These are phyloP conservation scores for Zaprionus nigranus DNA, from an alignment of 1,140 invertebrate species.

Conservation along the genomic window DNA sequence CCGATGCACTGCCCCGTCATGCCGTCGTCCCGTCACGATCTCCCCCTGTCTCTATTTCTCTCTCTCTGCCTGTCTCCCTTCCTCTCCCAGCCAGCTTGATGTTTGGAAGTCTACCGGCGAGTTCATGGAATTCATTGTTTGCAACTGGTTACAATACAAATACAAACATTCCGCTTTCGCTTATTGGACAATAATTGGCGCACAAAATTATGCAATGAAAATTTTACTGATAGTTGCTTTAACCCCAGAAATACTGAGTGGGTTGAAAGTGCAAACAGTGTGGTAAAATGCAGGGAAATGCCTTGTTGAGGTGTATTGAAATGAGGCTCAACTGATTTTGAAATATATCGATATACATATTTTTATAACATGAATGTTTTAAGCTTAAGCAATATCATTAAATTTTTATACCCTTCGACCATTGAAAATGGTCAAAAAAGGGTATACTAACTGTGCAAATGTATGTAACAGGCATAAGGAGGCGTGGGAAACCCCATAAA, in stretches of 20 bases:
- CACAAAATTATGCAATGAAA: constrained; percentile 42
- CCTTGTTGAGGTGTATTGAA: background rate
- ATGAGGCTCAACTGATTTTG: too few relatives aligned
- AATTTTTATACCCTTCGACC: too few relatives aligned
- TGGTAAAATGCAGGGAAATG: background rate
- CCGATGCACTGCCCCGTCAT: background rate
- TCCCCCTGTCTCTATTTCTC: background rate
- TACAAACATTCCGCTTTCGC: constrained; percentile 53
- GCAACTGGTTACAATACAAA: constrained; percentile 46
- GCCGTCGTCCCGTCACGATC: background rate
- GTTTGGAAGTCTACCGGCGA: constrained; percentile 24
- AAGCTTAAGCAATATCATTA: too few relatives aligned
- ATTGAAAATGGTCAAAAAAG: too few relatives aligned
- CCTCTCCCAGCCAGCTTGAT: background rate
- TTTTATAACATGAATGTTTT: too few relatives aligned
- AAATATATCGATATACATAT: too few relatives aligned
- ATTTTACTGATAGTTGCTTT: constrained; percentile 18
- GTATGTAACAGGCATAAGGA: too few relatives aligned
- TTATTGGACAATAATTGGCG: constrained; percentile 55
- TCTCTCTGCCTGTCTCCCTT: background rate
- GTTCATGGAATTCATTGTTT: constrained; percentile 53
- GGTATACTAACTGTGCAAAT: too few relatives aligned
- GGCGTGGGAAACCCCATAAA: too few relatives aligned
- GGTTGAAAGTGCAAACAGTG: background rate
- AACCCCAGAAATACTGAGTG: constrained; percentile 4